Evolutionary conservation across 2,888 invertebrate genomes (phyloP).

Genomic region (Leptopilina myrica): DNA sequence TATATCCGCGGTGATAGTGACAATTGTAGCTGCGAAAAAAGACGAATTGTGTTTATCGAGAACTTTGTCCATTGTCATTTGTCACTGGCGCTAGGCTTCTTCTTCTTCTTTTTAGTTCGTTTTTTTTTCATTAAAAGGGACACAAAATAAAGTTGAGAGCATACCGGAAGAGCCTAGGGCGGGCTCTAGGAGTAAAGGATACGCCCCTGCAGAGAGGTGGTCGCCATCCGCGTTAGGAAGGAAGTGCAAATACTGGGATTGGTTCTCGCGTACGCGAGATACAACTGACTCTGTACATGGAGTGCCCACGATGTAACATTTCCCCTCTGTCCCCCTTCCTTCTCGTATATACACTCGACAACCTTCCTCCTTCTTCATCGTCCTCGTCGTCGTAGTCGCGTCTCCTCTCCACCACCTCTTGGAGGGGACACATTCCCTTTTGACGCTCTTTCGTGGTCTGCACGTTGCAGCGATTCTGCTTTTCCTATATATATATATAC

Average conservation of each 20-base stretch:
- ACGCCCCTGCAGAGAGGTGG: constrained; percentile 75
- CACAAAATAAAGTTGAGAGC: constrained; percentile 44
- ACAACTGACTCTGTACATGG: constrained; percentile 65
- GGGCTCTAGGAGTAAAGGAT: constrained; percentile 61
- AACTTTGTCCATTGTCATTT: constrained; percentile 21
- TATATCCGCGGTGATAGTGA: no score
- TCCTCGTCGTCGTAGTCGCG: no score
- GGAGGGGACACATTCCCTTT: constrained; percentile 69
- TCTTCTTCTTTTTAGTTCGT: not conserved
- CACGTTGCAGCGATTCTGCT: constrained; percentile 58
- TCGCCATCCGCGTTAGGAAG: constrained; percentile 72
- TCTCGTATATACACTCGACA: constrained; percentile 42
- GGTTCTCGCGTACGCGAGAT: constrained; percentile 71
- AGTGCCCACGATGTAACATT: constrained; percentile 64
- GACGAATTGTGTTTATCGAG: not conserved
- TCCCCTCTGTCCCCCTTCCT: constrained; percentile 59
- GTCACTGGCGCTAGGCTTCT: not conserved
- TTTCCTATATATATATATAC: constrained; percentile 55
- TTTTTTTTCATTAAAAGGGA: not conserved
- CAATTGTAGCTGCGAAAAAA: not conserved
- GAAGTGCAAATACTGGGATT: constrained; percentile 74
- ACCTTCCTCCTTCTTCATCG: constrained; percentile 37
- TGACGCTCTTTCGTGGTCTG: constrained; percentile 61
- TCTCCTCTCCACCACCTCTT: constrained; percentile 45
- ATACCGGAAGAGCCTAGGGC: constrained; percentile 66